Conservation (phyloP, 2,888 invertebrate genomes). For the Cantharis rustica region DNA sequence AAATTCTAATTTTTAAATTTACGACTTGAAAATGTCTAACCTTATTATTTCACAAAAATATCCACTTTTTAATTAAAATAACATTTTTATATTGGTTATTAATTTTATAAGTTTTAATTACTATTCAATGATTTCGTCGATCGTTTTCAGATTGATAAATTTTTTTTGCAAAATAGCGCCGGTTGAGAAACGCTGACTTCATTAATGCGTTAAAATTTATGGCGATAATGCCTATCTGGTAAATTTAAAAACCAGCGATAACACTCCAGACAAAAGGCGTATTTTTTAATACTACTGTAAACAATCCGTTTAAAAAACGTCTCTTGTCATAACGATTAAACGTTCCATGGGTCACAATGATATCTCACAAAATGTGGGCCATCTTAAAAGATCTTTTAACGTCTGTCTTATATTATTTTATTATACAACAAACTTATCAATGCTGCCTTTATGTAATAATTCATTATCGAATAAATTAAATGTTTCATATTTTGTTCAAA, state of each 20-base stretch:
- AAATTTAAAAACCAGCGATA: conserved; percentile 7
- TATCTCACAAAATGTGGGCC: conserved; percentile 27
- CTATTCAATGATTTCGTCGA: background rate
- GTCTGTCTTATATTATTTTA: conserved; percentile 14
- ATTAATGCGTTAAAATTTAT: background rate
- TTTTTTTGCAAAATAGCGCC: background rate
- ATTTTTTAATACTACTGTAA: conserved; percentile 16
- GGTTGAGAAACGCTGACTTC: background rate
- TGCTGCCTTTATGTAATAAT: background rate
- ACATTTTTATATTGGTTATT: background rate
- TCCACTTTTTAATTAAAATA: background rate
- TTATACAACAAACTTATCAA: background rate
- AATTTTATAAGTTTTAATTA: background rate
- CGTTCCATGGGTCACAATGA: conserved; percentile 18
- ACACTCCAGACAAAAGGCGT: conserved; percentile 20
- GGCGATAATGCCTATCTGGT: background rate
- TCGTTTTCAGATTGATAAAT: background rate
- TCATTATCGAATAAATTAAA: background rate
- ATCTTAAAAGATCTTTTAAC: conserved; percentile 21
- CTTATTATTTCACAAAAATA: background rate
- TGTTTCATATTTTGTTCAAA: background rate
- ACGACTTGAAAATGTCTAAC: background rate
- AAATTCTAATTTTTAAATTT: conserved; percentile 3
- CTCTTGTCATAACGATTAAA: conserved; percentile 14
- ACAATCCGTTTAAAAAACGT: conserved; percentile 17